Evolutionary conservation across 1,140 invertebrate species (phyloP), one percentile per base, ranked within the genome.

Genomic region (Drosophila nigrodunni): DNA sequence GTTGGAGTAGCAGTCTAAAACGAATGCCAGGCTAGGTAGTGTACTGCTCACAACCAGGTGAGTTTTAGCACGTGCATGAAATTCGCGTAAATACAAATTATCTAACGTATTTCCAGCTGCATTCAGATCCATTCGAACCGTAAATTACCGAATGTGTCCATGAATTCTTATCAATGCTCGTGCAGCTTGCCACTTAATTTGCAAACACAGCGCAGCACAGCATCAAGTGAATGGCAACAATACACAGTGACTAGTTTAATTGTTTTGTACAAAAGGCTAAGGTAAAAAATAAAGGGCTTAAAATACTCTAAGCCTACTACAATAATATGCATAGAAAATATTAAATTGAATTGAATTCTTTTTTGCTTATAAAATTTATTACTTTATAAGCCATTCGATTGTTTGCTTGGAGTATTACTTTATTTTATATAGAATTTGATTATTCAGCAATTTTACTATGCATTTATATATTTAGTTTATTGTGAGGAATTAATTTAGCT

Each of bases 51-150:
- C 54, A 21, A 41, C 37, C 15, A 57, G 43, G 49, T 70, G 65
- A 59, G 50, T 37, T 69, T 69, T 41, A 62, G 60, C 68, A 71
- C 60, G 68, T 71, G 68, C 50, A 55, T 54, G 18, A 58, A 65
- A 52, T 72, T 65, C 62, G 54, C 69, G 62, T 72, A 67, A 67
- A 67, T 72, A 72, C 62, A 72, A 72, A 72, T 72, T 66, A 72
- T 62, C 11, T 43, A n/a, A 18, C 47, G 8, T 15, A 15, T 7
- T 43, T 15, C 41, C 10, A 34, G 61, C 61, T 49, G 44, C 68
- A 71, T 71, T 61, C 57, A 52, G 37, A 61, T 59, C 54, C 64
- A 59, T 37, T 67, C 30, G 7, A 46, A 54, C 25, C 13, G 37
- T 37, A 73, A 73, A 68, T 73, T 54, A 52, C 47, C 46, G 18